Evolutionary conservation across 1,140 invertebrate species (phyloP).

Genomic region (Pteromalus puparum): DNA sequence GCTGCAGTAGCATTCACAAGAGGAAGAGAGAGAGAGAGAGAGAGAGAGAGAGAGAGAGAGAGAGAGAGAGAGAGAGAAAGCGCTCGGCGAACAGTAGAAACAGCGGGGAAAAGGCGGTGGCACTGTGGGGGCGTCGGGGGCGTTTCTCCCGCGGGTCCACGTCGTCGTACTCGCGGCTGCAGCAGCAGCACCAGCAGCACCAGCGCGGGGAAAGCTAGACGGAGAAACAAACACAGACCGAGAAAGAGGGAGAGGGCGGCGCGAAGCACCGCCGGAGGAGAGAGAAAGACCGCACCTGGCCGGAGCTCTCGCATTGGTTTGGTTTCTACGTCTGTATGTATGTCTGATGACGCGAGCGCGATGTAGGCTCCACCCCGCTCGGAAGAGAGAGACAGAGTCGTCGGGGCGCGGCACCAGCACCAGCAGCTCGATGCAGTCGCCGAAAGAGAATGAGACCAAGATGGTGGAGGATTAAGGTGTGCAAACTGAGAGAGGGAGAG

Average conservation of each 20-base stretch:
- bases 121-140: constrained; percentile 15
- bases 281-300: constrained; percentile 22
- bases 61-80: background rate
- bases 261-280: constrained; percentile 50
- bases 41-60: background rate
- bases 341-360: constrained; percentile 64
- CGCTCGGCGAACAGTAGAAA: background rate
- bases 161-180: background rate
- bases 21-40: background rate
- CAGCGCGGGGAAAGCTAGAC: background rate
- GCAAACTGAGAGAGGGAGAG: background rate
- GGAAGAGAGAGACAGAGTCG: background rate
- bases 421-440: constrained; percentile 33
- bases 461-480: constrained; percentile 19
- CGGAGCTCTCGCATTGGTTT: constrained; percentile 63
- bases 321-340: constrained; percentile 71
- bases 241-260: constrained; percentile 39
- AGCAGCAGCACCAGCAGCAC: background rate
- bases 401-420: background rate
- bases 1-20: background rate
- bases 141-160: constrained; percentile 28
- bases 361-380: constrained; percentile 65
- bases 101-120: constrained; percentile 3
- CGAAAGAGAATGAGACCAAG: constrained; percentile 50
- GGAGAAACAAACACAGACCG: constrained; percentile 41